phyloP scores from a whole-genome alignment of 2,888 invertebrate genomes.

The Tachina lurida region DNA sequence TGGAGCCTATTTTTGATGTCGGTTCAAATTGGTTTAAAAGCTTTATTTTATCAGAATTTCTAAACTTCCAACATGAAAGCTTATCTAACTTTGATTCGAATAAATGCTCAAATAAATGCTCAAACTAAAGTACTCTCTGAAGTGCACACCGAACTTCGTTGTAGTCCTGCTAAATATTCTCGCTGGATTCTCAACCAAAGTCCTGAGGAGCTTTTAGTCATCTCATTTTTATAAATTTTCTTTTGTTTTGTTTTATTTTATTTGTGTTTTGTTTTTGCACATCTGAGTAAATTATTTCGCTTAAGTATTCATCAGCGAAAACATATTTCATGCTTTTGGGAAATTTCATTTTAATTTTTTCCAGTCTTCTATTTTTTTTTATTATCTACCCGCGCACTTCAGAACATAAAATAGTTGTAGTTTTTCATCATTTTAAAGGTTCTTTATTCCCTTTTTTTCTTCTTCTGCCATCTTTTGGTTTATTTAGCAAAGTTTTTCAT shows the following conservation, averaged over 20 bases:
- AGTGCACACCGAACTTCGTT: not conserved
- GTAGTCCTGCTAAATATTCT: not conserved
- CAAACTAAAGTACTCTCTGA: not conserved
- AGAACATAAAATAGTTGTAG: slow-evolving; percentile 66
- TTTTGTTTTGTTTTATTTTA: slow-evolving; percentile 32
- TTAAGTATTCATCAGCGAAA: slow-evolving; percentile 72
- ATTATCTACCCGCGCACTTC: slow-evolving; percentile 24
- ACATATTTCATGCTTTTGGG: slow-evolving; percentile 72
- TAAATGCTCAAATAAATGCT: no score
- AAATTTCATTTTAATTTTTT: slow-evolving; percentile 71
- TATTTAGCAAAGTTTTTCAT: slow-evolving; percentile 76
- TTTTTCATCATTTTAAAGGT: slow-evolving; percentile 68
- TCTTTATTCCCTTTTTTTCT: slow-evolving; percentile 37
- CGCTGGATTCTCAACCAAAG: slow-evolving; percentile 5
- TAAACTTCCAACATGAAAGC: no score
- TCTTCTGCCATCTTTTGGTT: slow-evolving; percentile 33
- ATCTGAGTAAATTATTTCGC: slow-evolving; percentile 67
- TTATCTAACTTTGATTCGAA: no score
- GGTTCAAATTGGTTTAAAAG: no score
- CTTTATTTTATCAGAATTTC: no score
- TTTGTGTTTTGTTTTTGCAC: slow-evolving; percentile 49
- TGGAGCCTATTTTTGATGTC: no score
- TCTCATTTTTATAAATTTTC: slow-evolving; percentile 29
- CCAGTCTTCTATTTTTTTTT: slow-evolving; percentile 9
- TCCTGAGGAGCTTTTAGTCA: slow-evolving; percentile 30